phyloP scores from a whole-genome alignment of 92 coral and sea anemone species.

The Porites rus region DNA sequence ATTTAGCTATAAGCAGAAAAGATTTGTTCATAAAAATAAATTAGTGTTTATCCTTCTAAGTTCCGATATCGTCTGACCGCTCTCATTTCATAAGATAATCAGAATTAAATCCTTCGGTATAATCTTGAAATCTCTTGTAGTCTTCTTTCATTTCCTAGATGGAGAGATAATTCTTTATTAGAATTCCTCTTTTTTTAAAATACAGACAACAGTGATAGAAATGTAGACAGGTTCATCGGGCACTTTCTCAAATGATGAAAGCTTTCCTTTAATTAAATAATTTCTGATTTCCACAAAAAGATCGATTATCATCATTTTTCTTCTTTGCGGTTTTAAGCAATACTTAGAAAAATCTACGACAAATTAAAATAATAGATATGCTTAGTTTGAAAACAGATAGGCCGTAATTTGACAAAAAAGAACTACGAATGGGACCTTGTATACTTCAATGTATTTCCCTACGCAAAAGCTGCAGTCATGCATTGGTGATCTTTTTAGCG shows the following conservation, averaged over 20 bases:
- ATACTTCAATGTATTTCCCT: neutral
- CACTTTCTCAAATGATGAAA: neutral
- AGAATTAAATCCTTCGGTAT: constrained; percentile 93
- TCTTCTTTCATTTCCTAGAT: constrained; percentile 95
- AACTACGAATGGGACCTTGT: no score
- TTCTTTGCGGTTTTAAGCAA: no score
- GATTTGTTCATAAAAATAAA: no score
- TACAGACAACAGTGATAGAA: neutral
- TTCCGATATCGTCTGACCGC: neutral
- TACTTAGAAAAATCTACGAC: no score
- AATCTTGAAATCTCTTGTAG: constrained; percentile 96
- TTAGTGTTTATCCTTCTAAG: neutral
- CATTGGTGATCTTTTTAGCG: neutral
- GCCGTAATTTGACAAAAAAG: no score
- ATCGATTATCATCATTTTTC: no score
- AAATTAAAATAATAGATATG: no score
- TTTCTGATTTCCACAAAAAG: no score
- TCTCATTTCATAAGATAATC: constrained; percentile 80
- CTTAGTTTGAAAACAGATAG: no score
- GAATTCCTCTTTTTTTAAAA: neutral
- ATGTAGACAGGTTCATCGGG: neutral
- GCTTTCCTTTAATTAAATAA: no score
- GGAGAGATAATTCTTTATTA: neutral
- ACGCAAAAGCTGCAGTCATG: neutral
- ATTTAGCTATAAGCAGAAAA: no score